phyloP scores from a whole-genome alignment of 2,113 vertebrate genomes.

The Psilopsiagon aymara region DNA sequence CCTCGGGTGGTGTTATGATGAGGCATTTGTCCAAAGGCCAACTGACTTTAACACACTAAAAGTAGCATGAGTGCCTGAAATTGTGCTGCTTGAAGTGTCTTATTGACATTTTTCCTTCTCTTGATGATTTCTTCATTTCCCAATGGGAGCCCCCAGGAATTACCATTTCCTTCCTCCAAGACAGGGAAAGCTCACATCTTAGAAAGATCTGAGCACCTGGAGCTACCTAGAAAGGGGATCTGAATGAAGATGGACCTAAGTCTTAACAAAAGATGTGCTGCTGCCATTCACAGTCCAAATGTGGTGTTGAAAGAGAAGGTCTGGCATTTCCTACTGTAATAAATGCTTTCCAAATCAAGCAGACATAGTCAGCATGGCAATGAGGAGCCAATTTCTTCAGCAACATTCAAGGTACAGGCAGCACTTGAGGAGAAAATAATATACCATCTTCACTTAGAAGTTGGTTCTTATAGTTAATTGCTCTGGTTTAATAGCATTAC shows the following conservation, averaged over 20 bases:
- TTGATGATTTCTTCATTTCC: conserved; percentile 27
- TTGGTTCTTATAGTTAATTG: background rate
- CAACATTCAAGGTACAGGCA: background rate
- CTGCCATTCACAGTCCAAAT: background rate
- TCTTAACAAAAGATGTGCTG: background rate
- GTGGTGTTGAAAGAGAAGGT: background rate
- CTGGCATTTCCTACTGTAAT: background rate
- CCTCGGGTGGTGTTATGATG: conserved; percentile 63
- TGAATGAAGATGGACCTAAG: background rate
- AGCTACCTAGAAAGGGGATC: background rate
- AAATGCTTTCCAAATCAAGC: background rate
- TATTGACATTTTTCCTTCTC: conserved; percentile 25
- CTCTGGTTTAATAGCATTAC: background rate
- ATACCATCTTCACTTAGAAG: background rate
- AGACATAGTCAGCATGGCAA: background rate
- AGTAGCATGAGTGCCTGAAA: conserved; percentile 40
- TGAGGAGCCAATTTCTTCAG: background rate
- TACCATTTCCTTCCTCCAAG: background rate
- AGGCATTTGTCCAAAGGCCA: conserved; percentile 71
- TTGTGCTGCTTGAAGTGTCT: conserved; percentile 22
- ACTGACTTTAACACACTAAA: conserved; percentile 42
- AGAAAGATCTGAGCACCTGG: background rate
- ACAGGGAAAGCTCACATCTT: background rate
- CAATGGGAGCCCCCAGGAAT: background rate
- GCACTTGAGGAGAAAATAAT: background rate